These are phyloP conservation scores for Sardina pilchardus DNA, from an alignment of 2,113 vertebrate genomes.

Conservation along the genomic window DNA sequence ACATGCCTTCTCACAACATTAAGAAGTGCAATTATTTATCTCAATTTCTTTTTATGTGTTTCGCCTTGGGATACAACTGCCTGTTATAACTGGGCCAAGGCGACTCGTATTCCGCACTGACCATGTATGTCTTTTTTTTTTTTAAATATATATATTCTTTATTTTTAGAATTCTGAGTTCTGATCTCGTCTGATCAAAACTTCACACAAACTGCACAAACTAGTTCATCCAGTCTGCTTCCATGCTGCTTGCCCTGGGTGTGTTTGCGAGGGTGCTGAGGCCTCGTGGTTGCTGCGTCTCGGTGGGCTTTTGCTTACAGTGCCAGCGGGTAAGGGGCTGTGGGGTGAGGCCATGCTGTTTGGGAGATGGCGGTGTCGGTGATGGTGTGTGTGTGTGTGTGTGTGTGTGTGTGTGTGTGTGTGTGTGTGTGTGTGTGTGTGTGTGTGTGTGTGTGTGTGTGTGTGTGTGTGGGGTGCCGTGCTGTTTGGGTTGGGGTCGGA, in stretches of 20 bases:
- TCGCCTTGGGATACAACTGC: neutral
- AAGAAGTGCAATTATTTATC: neutral
- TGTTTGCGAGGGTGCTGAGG: neutral
- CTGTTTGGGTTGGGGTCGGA: conserved; percentile 46
- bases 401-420: too few species aligned
- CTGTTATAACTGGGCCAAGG: neutral
- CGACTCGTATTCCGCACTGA: conserved; percentile 44
- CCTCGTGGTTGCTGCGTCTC: too few species aligned
- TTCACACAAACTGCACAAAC: neutral
- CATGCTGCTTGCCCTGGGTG: neutral
- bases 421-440: too few species aligned
- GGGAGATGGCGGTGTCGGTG: neutral
- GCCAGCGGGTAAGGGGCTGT: neutral
- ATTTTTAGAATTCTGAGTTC: neutral
- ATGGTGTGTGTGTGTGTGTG: neutral
- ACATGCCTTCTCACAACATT: neutral
- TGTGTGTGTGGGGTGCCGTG: too few species aligned
- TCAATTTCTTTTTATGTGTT: neutral
- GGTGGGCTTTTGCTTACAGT: neutral
- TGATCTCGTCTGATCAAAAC: neutral
- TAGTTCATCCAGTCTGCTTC: too few species aligned
- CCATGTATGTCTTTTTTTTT: conserved; percentile 55
- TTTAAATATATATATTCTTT: neutral
- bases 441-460: neutral
- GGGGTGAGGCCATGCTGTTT: neutral